A percentile compares a stretch with the other conserved stretches of the same genome.
phyloP scores from a whole-genome alignment of 2,797 vertebrate species.

The Lithobates pipiens region DNA sequence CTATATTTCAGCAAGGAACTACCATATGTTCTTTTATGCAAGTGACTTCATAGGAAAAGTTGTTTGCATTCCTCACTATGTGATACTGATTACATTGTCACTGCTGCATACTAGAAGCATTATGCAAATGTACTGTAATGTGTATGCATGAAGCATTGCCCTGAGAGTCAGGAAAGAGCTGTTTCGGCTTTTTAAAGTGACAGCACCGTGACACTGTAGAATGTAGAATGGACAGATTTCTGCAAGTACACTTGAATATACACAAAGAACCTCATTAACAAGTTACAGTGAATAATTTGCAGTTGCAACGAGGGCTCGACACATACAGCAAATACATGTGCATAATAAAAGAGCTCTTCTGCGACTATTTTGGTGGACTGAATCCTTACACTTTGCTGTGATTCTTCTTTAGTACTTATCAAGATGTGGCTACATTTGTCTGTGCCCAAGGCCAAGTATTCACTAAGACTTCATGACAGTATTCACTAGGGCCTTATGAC shows the following conservation, averaged over 20 bases:
- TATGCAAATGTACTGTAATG: slow-evolving; percentile 64
- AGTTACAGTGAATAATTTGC: slow-evolving; percentile 41
- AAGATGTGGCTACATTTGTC: too few species aligned
- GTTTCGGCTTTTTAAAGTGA: slow-evolving; percentile 38
- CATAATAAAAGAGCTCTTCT: slow-evolving; percentile 27
- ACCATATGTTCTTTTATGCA: slow-evolving; percentile 70
- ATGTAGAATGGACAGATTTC: background rate
- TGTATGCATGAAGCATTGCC: slow-evolving; percentile 46
- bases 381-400: background rate
- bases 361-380: background rate
- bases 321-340: slow-evolving; percentile 36
- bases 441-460: too few species aligned
- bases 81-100: slow-evolving; percentile 69
- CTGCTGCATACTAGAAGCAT: slow-evolving; percentile 64
- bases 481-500: too few species aligned
- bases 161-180: background rate
- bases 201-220: background rate
- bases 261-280: slow-evolving; percentile 16
- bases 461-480: too few species aligned
- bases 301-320: background rate
- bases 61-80: slow-evolving; percentile 64
- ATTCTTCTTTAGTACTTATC: background rate
- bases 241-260: slow-evolving; percentile 8
- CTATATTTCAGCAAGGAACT: slow-evolving; percentile 47
- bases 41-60: slow-evolving; percentile 68